Percentiles rank a stretch among this genome's conserved stretches.
Evolutionary conservation across 2,113 vertebrate species (phyloP).

Genomic region (Pachyramphus minor): DNA sequence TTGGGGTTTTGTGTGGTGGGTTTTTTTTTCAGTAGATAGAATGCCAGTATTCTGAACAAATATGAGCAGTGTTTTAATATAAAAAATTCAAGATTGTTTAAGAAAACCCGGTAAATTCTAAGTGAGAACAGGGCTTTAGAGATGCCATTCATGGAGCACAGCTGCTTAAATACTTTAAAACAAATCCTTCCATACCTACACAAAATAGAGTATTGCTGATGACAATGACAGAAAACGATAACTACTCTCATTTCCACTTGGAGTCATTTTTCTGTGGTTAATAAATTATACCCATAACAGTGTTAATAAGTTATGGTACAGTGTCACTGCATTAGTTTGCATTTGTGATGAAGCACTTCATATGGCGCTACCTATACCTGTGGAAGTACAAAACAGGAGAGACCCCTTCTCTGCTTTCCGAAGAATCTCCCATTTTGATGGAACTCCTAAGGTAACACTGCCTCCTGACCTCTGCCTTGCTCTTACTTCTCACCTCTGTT

Average conservation of each 20-base stretch:
- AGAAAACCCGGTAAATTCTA: neutral
- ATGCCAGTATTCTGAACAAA: neutral
- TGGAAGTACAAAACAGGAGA: neutral
- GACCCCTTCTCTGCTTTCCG: neutral
- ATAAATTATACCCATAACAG: constrained; percentile 56
- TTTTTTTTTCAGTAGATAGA: neutral
- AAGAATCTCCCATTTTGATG: neutral
- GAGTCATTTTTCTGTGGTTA: constrained; percentile 54
- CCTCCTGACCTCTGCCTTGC: neutral
- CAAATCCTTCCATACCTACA: neutral
- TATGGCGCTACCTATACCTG: neutral
- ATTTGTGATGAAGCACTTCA: constrained; percentile 39
- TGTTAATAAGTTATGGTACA: constrained; percentile 39
- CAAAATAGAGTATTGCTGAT: neutral
- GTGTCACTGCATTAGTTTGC: constrained; percentile 36
- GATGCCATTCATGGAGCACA: neutral
- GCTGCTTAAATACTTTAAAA: neutral
- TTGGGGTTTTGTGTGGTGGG: neutral
- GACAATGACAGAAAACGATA: constrained; percentile 20
- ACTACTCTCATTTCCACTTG: constrained; percentile 23
- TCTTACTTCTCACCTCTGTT: neutral
- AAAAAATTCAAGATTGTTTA: neutral
- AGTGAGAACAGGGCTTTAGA: neutral
- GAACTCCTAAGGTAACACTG: neutral
- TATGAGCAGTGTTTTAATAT: neutral